phyloP scores from a whole-genome alignment of 2,888 invertebrate species.

The Andrena haemorrhoa region DNA sequence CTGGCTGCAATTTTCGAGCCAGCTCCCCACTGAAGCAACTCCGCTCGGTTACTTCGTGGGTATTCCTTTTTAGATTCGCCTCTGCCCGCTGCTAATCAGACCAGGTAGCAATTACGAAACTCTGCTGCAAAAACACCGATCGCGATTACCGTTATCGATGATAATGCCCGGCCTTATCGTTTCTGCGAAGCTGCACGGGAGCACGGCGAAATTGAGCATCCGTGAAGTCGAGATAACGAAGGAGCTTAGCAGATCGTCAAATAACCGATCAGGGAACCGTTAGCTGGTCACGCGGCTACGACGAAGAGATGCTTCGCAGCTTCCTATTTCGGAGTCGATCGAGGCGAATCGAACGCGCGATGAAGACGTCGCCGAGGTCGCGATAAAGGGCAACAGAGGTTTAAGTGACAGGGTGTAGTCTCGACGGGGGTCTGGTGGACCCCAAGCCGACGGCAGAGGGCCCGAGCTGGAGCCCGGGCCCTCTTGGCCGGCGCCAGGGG shows the following conservation, averaged over 20 bases:
- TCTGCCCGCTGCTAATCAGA: not conserved
- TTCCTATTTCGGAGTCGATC: conserved; percentile 10
- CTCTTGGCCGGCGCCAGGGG: conserved; percentile 80
- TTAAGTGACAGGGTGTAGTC: conserved; percentile 62
- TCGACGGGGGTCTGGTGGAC: conserved; percentile 58
- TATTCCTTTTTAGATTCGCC: no score
- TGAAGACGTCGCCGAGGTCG: conserved; percentile 58
- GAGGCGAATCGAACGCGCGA: conserved; percentile 24
- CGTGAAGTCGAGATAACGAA: not conserved
- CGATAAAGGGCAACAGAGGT: conserved; percentile 54
- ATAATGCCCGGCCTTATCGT: not conserved
- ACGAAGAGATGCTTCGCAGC: not conserved
- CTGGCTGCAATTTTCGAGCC: not conserved
- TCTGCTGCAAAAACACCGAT: not conserved
- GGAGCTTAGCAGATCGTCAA: not conserved
- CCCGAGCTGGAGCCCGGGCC: not conserved
- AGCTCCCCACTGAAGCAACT: no score
- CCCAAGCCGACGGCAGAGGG: conserved; percentile 7
- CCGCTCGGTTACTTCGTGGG: no score
- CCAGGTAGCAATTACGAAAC: not conserved
- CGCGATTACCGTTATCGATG: not conserved
- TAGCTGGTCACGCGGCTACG: conserved; percentile 18
- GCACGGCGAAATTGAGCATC: not conserved
- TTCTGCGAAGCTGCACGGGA: not conserved
- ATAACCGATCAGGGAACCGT: conserved; percentile 2